Percentiles rank a stretch among this genome's conserved stretches.
phyloP scores from a whole-genome alignment of 92 coral and sea anemone genomes.

The Parazoanthus atlanticus region DNA sequence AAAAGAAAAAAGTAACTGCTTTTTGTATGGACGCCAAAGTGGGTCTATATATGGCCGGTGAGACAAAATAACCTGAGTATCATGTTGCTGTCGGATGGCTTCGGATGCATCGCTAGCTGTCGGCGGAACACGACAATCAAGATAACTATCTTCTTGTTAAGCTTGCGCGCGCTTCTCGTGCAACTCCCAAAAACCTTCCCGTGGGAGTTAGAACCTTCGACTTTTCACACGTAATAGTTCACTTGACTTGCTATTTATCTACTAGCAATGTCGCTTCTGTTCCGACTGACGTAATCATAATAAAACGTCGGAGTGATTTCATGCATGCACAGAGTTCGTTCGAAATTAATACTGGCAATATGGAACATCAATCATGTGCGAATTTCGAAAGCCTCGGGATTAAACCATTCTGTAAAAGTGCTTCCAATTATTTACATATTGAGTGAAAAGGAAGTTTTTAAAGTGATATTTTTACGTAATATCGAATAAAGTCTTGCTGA shows the following conservation, averaged over 20 bases:
- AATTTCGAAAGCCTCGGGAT: neutral
- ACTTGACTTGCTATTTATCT: neutral
- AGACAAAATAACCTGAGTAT: neutral
- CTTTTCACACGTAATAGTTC: neutral
- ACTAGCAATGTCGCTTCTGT: neutral
- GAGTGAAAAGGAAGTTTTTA: neutral
- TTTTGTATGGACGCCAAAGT: no score
- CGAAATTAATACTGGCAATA: neutral
- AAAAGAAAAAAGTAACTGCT: neutral
- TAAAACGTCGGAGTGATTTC: neutral
- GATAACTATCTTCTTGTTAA: neutral
- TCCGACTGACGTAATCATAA: neutral
- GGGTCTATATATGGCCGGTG: neutral
- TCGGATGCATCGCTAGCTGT: neutral
- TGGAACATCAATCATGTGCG: neutral
- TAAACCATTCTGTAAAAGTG: neutral
- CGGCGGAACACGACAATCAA: neutral
- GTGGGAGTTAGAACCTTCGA: neutral
- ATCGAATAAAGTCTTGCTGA: neutral
- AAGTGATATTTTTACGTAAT: neutral
- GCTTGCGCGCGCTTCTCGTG: neutral
- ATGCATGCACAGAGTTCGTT: neutral
- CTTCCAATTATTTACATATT: neutral
- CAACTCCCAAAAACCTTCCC: neutral
- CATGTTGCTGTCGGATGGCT: neutral